Conservation (phyloP, 2,797 vertebrate species). For the Phataginus tricuspis region DNA sequence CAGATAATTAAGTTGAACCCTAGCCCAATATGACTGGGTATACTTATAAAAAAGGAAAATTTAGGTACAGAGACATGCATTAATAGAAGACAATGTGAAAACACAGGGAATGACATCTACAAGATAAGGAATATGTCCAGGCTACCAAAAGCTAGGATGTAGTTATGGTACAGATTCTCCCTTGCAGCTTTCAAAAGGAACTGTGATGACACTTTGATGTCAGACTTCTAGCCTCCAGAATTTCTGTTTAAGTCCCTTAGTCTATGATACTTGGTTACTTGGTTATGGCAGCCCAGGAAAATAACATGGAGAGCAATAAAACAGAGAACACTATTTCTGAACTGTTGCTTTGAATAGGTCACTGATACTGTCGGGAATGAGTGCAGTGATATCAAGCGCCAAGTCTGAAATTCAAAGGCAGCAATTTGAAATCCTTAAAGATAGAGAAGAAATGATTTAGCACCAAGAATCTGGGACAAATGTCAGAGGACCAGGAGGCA, state of each 20-base stretch:
- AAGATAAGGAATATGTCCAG: not conserved
- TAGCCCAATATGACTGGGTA: not conserved
- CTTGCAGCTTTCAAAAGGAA: not conserved
- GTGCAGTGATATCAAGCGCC: not conserved
- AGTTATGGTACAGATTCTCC: not conserved
- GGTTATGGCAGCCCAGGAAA: not conserved
- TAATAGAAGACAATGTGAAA: not conserved
- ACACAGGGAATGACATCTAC: not conserved
- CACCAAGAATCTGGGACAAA: not conserved
- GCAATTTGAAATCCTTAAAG: constrained; percentile 8
- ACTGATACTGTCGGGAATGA: not conserved
- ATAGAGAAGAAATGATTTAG: not conserved
- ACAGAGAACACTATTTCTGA: not conserved
- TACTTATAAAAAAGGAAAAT: not conserved
- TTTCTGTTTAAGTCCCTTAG: not conserved
- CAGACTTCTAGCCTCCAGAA: not conserved
- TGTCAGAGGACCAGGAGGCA: not conserved
- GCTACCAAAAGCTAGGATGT: not conserved
- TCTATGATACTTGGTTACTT: not conserved
- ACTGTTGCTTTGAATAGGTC: not conserved
- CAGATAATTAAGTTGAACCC: not conserved
- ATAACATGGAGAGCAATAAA: not conserved
- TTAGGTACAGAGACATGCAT: not conserved
- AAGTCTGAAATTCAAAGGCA: not conserved
- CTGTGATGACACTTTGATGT: not conserved